Evolutionary conservation across 30 jellyfish, hydroid and myxozoan genomes (phyloP), one percentile per base, ranked within the genome.

Genomic region (Aurelia sp.): DNA sequence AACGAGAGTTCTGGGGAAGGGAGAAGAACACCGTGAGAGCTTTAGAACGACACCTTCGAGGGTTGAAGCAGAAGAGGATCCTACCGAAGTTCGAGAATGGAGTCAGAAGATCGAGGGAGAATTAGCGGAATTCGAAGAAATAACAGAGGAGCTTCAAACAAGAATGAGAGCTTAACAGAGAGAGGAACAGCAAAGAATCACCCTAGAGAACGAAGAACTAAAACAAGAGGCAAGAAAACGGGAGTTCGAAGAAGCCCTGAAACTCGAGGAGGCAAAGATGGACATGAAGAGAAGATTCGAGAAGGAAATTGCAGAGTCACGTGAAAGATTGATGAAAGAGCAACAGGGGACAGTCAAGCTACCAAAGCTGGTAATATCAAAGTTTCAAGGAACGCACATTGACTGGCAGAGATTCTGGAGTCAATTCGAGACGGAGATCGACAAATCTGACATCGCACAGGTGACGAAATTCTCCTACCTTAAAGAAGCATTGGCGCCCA

Each of bases 1-100:
- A 55, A 67, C 78, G 78, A 24, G 35, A 33, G 13, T 24, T 16
- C 78, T 55, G 10, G n/a, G n/a, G n/a, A n/a, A n/a, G n/a, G n/a
- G 78, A 67, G 78, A 67, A 67, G 78, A 67, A 67, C 57, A 51
- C 19, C 59, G 40, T 55, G 35, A 67, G 40, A 67, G 40, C 78
- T 21, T 22, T 67, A 8, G 55, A n/a, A 40, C 27, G 78, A 67
- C 40, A 67, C 40, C 3, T 67, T 3, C 52, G 52, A 57, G 78
- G 78, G 58, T 33, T 67, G 33, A 27, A 27, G 33, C 33, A 27
- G 33, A 27, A 0, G 33, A 27, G 2, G 33, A 27, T 27, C 33
- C 33, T 27, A 27, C 33, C 33, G 33, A 27, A 27, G 33, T 27
- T 27, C 33, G 33, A 27, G 33, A 27, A 2, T 27, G 33, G 33